Evolutionary conservation across 1,140 invertebrate genomes (phyloP).

Genomic region (Galleria mellonella): DNA sequence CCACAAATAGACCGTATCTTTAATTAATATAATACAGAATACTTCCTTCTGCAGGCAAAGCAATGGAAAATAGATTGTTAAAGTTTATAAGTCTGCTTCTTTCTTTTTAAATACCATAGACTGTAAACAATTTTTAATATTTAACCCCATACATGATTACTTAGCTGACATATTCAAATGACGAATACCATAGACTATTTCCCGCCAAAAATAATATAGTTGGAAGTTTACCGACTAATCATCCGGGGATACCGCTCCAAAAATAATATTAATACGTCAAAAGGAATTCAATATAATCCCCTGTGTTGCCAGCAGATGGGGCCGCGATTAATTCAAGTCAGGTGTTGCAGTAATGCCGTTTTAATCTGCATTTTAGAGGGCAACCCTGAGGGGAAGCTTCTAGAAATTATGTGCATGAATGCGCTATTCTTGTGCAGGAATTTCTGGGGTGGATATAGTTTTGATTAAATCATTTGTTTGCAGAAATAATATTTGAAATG

Average conservation of each 20-base stretch:
- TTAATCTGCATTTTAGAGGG: slow-evolving; percentile 48
- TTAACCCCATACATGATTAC: too few relatives aligned
- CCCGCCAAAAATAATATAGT: too few relatives aligned
- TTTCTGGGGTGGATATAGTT: background rate
- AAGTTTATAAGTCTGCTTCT: too few relatives aligned
- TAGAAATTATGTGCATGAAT: slow-evolving; percentile 12
- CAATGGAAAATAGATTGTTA: too few relatives aligned
- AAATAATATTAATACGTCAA: slow-evolving; percentile 20
- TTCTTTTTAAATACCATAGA: too few relatives aligned
- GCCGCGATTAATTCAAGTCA: slow-evolving; percentile 47
- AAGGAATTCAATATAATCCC: slow-evolving; percentile 60
- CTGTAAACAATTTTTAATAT: too few relatives aligned
- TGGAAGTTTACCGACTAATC: too few relatives aligned
- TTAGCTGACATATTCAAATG: too few relatives aligned
- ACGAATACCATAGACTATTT: too few relatives aligned
- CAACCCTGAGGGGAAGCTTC: slow-evolving; percentile 17
- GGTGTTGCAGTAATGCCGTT: slow-evolving; percentile 42
- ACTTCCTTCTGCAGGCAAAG: too few relatives aligned
- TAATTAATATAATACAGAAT: too few relatives aligned
- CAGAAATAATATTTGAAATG: slow-evolving; percentile 15
- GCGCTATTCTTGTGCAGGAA: slow-evolving; percentile 10
- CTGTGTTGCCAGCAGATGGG: slow-evolving; percentile 35
- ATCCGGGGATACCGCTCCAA: slow-evolving; percentile 22
- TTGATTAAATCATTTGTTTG: slow-evolving; percentile 11
- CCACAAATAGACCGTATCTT: too few relatives aligned